Percentiles rank a stretch among this genome's conserved stretches.
phyloP scores from a whole-genome alignment of 2,888 invertebrate species.

The Teleiodes luculella region DNA sequence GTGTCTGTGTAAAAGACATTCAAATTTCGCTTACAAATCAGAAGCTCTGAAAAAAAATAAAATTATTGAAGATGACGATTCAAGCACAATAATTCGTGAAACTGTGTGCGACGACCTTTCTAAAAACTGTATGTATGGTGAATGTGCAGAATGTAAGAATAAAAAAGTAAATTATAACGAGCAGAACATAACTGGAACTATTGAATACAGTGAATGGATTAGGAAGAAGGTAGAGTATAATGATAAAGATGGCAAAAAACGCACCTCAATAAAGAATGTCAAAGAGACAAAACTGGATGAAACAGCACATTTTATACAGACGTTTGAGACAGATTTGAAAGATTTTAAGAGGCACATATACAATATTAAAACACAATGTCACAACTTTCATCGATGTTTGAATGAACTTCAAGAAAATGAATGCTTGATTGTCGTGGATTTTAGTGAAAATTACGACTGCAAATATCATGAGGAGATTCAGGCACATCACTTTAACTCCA shows the following conservation, averaged over 20 bases:
- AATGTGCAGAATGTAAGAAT: conserved; percentile 11
- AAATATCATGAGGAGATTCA: conserved; percentile 11
- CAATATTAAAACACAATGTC: conserved; percentile 14
- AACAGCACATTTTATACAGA: conserved; percentile 1
- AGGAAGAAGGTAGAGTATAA: conserved; percentile 9
- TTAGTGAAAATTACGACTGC: background rate
- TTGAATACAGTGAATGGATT: conserved; percentile 18
- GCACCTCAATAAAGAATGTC: conserved; percentile 15
- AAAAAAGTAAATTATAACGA: background rate
- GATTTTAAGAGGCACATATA: conserved; percentile 15
- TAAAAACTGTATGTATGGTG: conserved; percentile 19
- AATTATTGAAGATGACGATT: conserved; percentile 9
- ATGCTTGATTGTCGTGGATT: background rate
- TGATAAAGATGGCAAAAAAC: conserved; percentile 16
- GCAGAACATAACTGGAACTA: conserved; percentile 10
- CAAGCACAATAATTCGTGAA: conserved; percentile 10
- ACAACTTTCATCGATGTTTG: background rate
- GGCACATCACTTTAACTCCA: conserved; percentile 5
- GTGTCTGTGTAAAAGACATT: conserved; percentile 25
- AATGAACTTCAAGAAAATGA: background rate
- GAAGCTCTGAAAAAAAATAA: background rate
- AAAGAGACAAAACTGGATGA: conserved; percentile 5
- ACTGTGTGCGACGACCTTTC: conserved; percentile 17
- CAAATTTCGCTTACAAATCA: conserved; percentile 15
- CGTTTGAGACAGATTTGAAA: conserved; percentile 13